Base-by-base conservation (phyloP, 2,888 invertebrate species). In the Temnothorax unifasciatus region DNA sequence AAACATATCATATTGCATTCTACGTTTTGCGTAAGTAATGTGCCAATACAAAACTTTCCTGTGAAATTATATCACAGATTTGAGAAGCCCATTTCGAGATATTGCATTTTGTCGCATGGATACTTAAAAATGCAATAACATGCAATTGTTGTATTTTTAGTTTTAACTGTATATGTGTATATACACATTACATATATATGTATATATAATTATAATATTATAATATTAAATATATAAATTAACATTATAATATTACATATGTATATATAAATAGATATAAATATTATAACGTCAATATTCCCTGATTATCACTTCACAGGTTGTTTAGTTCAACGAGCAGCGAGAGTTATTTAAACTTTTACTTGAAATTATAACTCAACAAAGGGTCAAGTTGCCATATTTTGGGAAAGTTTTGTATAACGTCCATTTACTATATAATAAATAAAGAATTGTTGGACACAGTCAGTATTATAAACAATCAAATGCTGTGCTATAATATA, bases 41-140 rank as follows among this genome's bases (percentile, higher is more conserved):
- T 63, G 75, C 69, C 77, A n/a, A 81, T 88, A 87, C 76, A 89
- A 88, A 88, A 89, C 83, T 86, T 86, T 83, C 82, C 77, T 77
- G 77, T 66, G 57, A 84, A 54, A 66, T 54, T 71, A 52, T 69
- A 79, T 71, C 63, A 79, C 47, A 71, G 41, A 64, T 66, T 34
- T 52, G 15, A 63, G 29, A 64, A 82, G 34, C 47, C 52, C 63
- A 63, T 64, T 54, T 61, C 21, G 13, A 76, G 25, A 82, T 66
- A 47, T 54, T 52, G 21, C 54, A 66, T 77, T 77, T 79, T 25
- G 29, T 82, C 21, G 63, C 76, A 76, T 47, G 29, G 13, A 82
- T 66, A 82, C 18, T 76, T 77, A 44, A 76, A 82, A 76, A 64
- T 77, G 54, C 64, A 82, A 82, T 41, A 54, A 38, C 18, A 59